Evolutionary conservation across 2,888 invertebrate species (phyloP), one percentile per base, ranked within the genome.

Genomic region (Anodontia alba): DNA sequence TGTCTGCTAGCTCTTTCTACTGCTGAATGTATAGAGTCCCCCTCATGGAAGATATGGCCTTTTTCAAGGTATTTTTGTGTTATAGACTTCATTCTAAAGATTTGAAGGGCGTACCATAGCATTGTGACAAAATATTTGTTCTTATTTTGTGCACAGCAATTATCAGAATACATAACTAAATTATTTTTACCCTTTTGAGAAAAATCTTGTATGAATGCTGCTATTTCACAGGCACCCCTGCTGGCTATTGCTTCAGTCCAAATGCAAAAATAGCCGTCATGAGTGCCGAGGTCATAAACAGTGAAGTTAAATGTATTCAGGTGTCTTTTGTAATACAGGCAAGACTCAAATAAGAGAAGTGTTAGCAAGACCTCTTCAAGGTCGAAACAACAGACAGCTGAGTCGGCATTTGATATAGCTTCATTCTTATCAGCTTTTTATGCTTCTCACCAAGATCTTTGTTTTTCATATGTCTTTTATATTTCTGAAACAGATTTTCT

Each of bases 311-410:
- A n/a, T n/a, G n/a, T n/a, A n/a, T n/a, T n/a, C n/a, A n/a, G n/a
- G n/a, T n/a, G n/a, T n/a, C 79, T 43, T 70, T 79, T 79, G 23
- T 76, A 82, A 31, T 76, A 82, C 0, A 82, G 2, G 20, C 62
- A 66, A 20, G 42, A 62, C 49, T 79, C 36, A 17, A 26, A 57
- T 26, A 29, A 57, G 29, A 26, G 29, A 29, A 29, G 57, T 23
- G 57, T 57, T 26, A 57, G 26, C 17, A 57, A 57, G 29, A 57
- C 57, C 29, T 57, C 26, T 29, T 57, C 57, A 26, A 57, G 57
- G 57, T 57, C 57, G 17, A 57, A 57, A 26, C 57, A 57, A 57
- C 57, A 57, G 29, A 57, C 57, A 57, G 10, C 57, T 57, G 1
- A 2, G 29, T 57, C 57, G 29, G 57, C 7, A 26, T 57, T 26